Evolutionary conservation across 2,113 vertebrate species (phyloP).

Genomic region (Corythornis vintsioides): DNA sequence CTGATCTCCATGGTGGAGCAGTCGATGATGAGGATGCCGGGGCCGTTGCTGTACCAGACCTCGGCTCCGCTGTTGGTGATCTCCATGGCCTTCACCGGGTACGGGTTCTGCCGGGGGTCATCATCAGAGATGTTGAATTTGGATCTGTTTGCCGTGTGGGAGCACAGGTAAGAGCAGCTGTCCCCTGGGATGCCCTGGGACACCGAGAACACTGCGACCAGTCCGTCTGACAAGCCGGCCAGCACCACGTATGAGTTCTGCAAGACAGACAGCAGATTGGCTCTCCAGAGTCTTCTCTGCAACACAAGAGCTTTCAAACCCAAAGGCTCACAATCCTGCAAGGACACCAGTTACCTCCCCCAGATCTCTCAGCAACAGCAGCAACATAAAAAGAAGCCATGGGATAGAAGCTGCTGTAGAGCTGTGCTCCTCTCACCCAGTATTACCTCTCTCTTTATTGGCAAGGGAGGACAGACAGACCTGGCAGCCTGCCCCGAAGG

Average conservation of each 20-base stretch:
- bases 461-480: background rate
- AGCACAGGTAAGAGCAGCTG: constrained; percentile 89
- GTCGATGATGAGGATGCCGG: constrained; percentile 87
- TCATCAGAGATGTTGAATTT: constrained; percentile 84
- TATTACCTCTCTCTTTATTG: constrained; percentile 29
- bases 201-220: constrained; percentile 83
- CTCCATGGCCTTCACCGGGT: constrained; percentile 86
- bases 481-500: constrained; percentile 26
- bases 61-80: constrained; percentile 83
- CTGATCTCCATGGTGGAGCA: constrained; percentile 78
- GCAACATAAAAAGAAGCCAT: background rate
- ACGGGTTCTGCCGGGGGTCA: constrained; percentile 87
- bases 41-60: constrained; percentile 95
- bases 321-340: background rate
- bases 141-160: constrained; percentile 89
- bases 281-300: background rate
- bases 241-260: constrained; percentile 86
- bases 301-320: background rate
- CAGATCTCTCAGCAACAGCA: background rate
- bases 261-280: background rate
- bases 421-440: constrained; percentile 36
- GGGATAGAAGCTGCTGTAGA: background rate
- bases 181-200: constrained; percentile 81
- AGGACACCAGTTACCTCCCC: background rate
- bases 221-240: constrained; percentile 89